Conservation (phyloP, 2,888 invertebrate genomes). For the Eupithecia dodoneata region DNA sequence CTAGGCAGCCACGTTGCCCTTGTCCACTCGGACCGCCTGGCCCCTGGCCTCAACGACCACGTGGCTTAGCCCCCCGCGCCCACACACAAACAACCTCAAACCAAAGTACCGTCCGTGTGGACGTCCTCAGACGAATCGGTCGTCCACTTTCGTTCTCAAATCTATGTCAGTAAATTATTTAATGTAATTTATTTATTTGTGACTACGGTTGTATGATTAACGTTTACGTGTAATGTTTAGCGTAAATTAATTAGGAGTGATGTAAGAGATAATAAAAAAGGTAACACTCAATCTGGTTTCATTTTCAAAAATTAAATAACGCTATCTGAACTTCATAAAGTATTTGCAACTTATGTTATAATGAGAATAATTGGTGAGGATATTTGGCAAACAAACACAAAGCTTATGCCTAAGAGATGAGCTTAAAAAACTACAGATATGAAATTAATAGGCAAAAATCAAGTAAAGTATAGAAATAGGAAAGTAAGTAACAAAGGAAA, state of each 20-base stretch:
- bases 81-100: conserved; percentile 73
- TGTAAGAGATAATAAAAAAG: conserved; percentile 70
- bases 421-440: background rate
- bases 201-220: conserved; percentile 72
- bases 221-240: conserved; percentile 54
- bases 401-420: background rate
- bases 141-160: conserved; percentile 70
- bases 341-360: background rate
- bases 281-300: conserved; percentile 67
- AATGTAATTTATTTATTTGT: conserved; percentile 82
- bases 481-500: background rate
- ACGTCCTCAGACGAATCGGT: conserved; percentile 63
- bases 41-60: conserved; percentile 30
- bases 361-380: background rate
- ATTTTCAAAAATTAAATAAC: conserved; percentile 48
- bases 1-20: conserved; percentile 24
- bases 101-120: conserved; percentile 74
- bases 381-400: background rate
- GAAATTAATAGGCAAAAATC: background rate
- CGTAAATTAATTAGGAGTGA: conserved; percentile 76
- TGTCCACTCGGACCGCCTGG: conserved; percentile 44
- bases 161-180: conserved; percentile 82
- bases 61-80: conserved; percentile 52
- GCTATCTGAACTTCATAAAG: background rate
- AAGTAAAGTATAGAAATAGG: background rate